phyloP scores from a whole-genome alignment of 2,797 vertebrate species.

The Falco berigora region DNA sequence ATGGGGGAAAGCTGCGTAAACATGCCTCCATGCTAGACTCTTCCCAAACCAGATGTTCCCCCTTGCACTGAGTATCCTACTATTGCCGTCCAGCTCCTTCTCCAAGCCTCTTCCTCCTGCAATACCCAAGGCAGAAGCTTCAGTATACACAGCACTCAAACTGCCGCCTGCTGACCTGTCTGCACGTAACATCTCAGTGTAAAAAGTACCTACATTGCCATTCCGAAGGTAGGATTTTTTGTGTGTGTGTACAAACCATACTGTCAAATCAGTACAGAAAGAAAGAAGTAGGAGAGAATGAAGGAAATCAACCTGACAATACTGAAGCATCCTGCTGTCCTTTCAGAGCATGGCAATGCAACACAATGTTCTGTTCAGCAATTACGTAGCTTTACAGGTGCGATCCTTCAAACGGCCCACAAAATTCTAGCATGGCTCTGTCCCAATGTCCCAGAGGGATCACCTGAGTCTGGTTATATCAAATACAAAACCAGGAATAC shows the following conservation, averaged over 20 bases:
- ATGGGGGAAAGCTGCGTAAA: neutral
- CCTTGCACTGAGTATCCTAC: neutral
- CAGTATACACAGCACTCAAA: neutral
- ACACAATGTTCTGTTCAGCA: neutral
- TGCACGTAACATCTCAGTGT: accelerated
- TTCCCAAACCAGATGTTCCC: neutral
- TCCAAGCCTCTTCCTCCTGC: neutral
- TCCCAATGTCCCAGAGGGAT: neutral
- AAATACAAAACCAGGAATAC: neutral
- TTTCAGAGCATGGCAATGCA: neutral
- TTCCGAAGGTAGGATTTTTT: neutral
- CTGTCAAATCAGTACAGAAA: neutral
- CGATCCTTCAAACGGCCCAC: neutral
- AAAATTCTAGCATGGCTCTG: neutral
- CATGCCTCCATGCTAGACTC: neutral
- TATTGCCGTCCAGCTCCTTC: neutral
- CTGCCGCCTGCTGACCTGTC: neutral
- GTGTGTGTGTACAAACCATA: no score
- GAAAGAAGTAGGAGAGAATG: neutral
- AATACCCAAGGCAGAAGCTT: neutral
- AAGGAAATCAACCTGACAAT: neutral
- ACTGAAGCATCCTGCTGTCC: neutral
- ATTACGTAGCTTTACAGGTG: neutral
- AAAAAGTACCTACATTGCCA: neutral
- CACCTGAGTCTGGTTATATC: neutral